phyloP scores from a whole-genome alignment of 2,797 vertebrate species.

The Lepus oiostolus region DNA sequence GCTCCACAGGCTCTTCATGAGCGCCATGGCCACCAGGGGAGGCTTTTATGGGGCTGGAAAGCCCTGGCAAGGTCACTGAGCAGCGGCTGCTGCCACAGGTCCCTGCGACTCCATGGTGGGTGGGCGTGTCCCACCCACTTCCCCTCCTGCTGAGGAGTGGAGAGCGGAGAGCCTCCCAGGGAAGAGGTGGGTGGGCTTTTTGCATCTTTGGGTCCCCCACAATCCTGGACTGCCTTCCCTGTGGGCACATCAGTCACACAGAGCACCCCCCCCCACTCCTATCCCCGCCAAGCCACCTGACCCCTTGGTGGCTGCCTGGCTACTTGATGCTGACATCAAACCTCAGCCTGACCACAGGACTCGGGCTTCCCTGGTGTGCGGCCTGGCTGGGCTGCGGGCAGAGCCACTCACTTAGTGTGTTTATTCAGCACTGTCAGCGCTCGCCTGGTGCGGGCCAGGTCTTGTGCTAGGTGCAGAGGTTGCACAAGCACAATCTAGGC shows the following conservation, averaged over 20 bases:
- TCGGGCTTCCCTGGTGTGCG: neutral
- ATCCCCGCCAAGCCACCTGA: neutral
- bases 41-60: conserved; percentile 53
- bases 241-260: neutral
- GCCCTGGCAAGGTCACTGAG: neutral
- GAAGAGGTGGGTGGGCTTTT: neutral
- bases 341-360: neutral
- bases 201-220: neutral
- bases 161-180: neutral
- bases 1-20: conserved; percentile 42
- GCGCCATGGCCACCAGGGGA: neutral
- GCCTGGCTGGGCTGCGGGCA: neutral
- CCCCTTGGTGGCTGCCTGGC: neutral
- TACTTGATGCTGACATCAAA: no score
- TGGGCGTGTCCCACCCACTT: neutral
- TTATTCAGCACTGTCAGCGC: neutral
- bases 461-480: neutral
- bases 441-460: neutral
- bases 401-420: neutral
- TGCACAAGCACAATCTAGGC: neutral
- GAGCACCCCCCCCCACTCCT: neutral
- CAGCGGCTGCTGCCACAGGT: neutral
- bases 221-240: neutral
- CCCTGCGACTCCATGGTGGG: no score
- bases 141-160: neutral